Evolutionary conservation across 2,797 vertebrate genomes (phyloP).

Genomic region (Florisuga fusca): DNA sequence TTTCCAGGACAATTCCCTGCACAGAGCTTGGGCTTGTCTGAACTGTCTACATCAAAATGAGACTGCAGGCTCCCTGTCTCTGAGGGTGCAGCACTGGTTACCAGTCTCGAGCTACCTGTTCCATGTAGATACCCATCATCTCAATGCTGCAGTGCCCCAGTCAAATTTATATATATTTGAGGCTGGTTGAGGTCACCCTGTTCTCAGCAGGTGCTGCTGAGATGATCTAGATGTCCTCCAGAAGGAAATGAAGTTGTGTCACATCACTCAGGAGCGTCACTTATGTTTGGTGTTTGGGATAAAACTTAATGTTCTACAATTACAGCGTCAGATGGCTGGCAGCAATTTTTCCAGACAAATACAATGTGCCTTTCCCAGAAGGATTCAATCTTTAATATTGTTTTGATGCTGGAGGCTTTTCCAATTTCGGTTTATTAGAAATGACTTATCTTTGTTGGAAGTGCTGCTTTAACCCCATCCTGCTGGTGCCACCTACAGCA

Average conservation of each 20-base stretch:
- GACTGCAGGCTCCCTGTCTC: not conserved
- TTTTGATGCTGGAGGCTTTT: constrained; percentile 37
- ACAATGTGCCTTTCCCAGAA: constrained; percentile 50
- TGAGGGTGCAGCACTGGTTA: not conserved
- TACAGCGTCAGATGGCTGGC: not conserved
- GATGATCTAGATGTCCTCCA: not conserved
- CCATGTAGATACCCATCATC: not conserved
- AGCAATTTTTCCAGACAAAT: constrained; percentile 40
- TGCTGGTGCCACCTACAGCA: constrained; percentile 51
- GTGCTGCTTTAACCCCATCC: constrained; percentile 24
- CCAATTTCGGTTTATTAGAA: constrained; percentile 52
- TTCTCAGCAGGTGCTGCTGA: not conserved
- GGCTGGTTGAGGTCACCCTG: not conserved
- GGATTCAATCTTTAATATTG: constrained; percentile 55
- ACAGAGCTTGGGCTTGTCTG: not conserved
- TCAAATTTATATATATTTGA: not conserved
- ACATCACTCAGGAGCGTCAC: not conserved
- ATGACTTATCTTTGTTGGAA: not conserved
- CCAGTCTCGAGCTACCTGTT: not conserved
- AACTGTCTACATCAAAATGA: not conserved
- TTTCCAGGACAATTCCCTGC: not conserved
- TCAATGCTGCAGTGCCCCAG: not conserved
- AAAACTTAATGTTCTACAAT: constrained; percentile 39
- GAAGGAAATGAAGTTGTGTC: not conserved
- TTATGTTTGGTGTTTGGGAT: constrained; percentile 29